Evolutionary conservation across 2,113 vertebrate species (phyloP), one percentile per base, ranked within the genome.

Genomic region (Gasterosteus aculeatus): DNA sequence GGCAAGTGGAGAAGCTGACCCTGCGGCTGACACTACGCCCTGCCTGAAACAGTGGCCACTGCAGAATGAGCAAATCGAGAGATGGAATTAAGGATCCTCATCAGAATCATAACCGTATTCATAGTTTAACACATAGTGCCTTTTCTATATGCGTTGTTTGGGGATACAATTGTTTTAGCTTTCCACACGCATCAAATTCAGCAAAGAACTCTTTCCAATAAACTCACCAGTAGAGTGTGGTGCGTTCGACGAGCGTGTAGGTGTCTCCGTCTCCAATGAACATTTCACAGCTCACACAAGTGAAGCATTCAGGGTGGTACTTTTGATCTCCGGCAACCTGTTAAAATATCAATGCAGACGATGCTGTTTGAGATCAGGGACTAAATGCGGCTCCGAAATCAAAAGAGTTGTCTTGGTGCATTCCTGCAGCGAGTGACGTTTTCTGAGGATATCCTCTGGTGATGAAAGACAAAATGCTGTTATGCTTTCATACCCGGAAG

Each of bases 251-350:
- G 51, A 99, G 93, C 0, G 95, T 95, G n/a, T 97, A 99, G 0
- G 95, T 96, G 89, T 99, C 97, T 44, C 97, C 97, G 0, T 97
- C 95, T 2, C 97, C 98, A 0, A 99, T 98, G 85, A 97, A 95
- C 2, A 90, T 86, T 38, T 88, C 91, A 56, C 98, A 99, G 6
- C 90, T 94, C 67, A 95, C 92, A 90, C 98, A 99, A 78, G 92
- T 95, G 91, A 99, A 99, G 77, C 98, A 99, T 83, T 99, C 98
- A 0, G 98, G 96, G 88, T 99, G 98, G 81, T 97, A 99, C 86
- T 97, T 99, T 86, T 97, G 95, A 77, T 97, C 96, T 75, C 98
- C 97, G 0, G 97, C 98, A 84, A 98, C 97, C 98, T 99, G 82
- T 65, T 77, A 5, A 63, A 62, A 57, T 6, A 64, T n/a, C 33